phyloP scores from a whole-genome alignment of 2,797 vertebrate genomes.

The Manis pentadactyla region DNA sequence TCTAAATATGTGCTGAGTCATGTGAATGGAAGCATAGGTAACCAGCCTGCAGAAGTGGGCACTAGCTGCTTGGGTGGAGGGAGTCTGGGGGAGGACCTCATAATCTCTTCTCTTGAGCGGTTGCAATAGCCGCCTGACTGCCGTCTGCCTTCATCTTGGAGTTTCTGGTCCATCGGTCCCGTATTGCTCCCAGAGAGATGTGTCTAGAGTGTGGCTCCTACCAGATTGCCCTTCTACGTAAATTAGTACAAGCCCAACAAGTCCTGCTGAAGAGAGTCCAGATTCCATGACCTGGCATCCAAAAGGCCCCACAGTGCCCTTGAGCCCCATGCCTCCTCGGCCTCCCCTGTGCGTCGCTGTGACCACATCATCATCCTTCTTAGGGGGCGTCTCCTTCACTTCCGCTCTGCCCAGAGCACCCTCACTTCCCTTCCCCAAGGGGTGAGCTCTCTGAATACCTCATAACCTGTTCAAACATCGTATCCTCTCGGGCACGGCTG shows the following conservation, averaged over 20 bases:
- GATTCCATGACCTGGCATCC: accelerated
- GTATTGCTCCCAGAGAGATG: accelerated
- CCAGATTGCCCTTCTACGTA: background rate
- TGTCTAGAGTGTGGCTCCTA: accelerated
- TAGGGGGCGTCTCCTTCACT: background rate
- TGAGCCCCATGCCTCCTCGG: background rate
- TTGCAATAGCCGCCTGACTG: background rate
- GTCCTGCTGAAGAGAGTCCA: background rate
- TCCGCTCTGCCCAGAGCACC: background rate
- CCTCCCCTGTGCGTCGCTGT: background rate
- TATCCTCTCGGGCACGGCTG: background rate
- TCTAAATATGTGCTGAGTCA: background rate
- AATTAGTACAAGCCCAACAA: background rate
- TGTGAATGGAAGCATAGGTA: background rate
- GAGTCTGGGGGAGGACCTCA: background rate
- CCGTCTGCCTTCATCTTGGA: background rate
- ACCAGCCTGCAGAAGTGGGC: background rate
- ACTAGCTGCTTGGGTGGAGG: no score
- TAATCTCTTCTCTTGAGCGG: background rate
- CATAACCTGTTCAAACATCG: background rate
- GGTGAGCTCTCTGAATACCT: background rate
- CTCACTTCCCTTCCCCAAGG: accelerated
- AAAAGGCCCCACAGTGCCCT: background rate
- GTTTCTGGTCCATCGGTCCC: background rate
- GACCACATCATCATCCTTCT: background rate